Percentiles rank a stretch among this genome's conserved stretches.
Conservation (phyloP, 2,888 invertebrate species). For the Kryphioiulus occultus region DNA sequence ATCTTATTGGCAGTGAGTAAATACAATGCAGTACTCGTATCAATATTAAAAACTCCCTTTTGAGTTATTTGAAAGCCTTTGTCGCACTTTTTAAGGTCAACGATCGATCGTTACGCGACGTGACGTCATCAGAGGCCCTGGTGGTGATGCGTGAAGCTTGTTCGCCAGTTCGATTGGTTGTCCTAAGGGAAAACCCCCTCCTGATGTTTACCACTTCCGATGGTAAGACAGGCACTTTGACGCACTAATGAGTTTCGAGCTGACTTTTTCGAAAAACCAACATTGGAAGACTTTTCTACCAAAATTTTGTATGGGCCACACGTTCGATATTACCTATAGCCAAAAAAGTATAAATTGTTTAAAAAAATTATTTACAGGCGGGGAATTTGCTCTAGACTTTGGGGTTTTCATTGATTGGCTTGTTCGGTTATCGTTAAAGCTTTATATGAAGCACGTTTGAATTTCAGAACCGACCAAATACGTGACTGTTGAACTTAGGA, state of each 20-base stretch:
- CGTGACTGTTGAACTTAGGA: slow-evolving; percentile 58
- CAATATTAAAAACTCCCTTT: not conserved
- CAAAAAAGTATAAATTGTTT: no score
- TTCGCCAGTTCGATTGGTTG: slow-evolving; percentile 57
- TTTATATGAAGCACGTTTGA: not conserved
- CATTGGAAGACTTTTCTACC: not conserved
- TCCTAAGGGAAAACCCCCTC: slow-evolving; percentile 58
- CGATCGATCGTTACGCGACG: slow-evolving; percentile 57
- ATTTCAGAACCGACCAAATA: slow-evolving; percentile 57
- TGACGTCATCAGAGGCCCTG: slow-evolving; percentile 56
- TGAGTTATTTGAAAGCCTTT: not conserved
- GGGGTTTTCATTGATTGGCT: not conserved
- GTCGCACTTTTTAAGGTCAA: slow-evolving; percentile 56
- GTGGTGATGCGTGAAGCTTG: slow-evolving; percentile 56
- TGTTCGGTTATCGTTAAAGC: not conserved
- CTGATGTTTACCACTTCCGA: slow-evolving; percentile 58
- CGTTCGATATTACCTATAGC: no score
- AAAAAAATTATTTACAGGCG: no score
- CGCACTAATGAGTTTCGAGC: not conserved
- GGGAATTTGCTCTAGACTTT: no score
- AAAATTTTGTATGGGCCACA: not conserved
- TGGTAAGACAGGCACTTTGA: slow-evolving; percentile 53
- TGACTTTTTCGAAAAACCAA: not conserved
- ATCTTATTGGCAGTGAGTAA: slow-evolving; percentile 57
- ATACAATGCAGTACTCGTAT: not conserved